Evolutionary conservation across 2,797 vertebrate genomes (phyloP), one percentile per base, ranked within the genome.

Genomic region (Poeciliopsis paucimaculata): DNA sequence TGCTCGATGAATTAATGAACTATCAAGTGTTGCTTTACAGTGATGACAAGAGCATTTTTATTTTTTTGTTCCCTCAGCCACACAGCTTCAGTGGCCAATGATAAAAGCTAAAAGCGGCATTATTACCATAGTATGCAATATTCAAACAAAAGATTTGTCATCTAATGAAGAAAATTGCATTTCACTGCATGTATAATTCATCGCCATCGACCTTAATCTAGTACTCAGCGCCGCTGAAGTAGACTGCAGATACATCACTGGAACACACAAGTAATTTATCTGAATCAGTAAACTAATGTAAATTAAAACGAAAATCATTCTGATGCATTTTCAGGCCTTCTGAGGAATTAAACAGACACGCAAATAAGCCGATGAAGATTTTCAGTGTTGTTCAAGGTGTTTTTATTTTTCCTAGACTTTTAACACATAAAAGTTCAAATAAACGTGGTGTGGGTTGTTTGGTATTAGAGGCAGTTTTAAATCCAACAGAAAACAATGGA

Each of bases 81-180:
- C 88, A 64, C 83, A 80, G 89, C 81, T 88, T 82, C 72, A 82
- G 77, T 82, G 82, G 85, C 88, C 86, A 83, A 88, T 91, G 91
- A 93, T 92, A 90, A 94, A 93, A 92, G 90, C 89, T 93, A 90
- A 94, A 93, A 92, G 90, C 88, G 86, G 86, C 91, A 89, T 93
- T 94, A 94, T 94, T 91, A 94, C 89, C 90, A 90, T 89, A 94
- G 89, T 93, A 90, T 94, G 90, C 91, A 92, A 92, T 91, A 95
- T 94, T 94, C 92, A 94, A 94, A 94, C 92, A 90, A 91, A 88
- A 90, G 87, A 93, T 94, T 91, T 94, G 89, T 95, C 93, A 93
- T 93, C 91, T 94, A 94, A 93, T 95, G 90, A 93, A 94, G 91
- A 94, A 90, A 94, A 95, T 94, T 94, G 92, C 90, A 94, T 94